Evolutionary conservation across 2,797 vertebrate species (phyloP).

Genomic region (Adelosebastes latens): DNA sequence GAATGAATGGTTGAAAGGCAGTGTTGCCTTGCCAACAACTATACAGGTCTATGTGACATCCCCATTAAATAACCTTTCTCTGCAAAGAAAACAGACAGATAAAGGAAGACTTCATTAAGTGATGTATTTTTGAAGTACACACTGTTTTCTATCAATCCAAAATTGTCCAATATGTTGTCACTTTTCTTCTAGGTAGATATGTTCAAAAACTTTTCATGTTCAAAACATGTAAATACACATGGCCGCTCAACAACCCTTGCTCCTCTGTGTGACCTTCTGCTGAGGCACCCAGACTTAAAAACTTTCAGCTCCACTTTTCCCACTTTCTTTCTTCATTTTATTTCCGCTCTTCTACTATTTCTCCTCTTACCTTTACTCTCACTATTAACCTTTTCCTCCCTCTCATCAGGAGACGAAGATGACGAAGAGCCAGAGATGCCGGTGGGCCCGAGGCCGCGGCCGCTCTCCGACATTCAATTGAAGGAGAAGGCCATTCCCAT

Average conservation of each 20-base stretch:
- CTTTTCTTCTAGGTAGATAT: neutral
- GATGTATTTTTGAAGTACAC: neutral
- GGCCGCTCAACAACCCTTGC: neutral
- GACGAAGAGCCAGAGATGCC: constrained; percentile 99
- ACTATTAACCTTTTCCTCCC: neutral
- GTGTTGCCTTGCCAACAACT: neutral
- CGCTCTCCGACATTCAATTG: constrained; percentile 94
- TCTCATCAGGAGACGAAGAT: constrained; percentile 87
- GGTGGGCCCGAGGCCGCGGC: constrained; percentile 95
- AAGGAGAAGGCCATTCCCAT: constrained; percentile 98
- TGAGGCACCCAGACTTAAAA: neutral
- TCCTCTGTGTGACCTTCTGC: neutral
- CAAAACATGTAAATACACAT: neutral
- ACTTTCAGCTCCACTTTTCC: neutral
- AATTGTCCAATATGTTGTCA: neutral
- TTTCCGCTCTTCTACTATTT: too few species aligned
- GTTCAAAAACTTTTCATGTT: neutral
- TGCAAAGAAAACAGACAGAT: neutral
- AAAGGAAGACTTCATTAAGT: neutral
- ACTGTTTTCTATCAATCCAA: neutral
- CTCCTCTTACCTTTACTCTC: neutral
- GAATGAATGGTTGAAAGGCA: neutral
- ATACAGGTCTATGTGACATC: neutral
- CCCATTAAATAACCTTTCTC: neutral
- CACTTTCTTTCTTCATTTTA: neutral